Conservation (phyloP, 1,140 invertebrate genomes). For the Drosophila biarmipes region DNA sequence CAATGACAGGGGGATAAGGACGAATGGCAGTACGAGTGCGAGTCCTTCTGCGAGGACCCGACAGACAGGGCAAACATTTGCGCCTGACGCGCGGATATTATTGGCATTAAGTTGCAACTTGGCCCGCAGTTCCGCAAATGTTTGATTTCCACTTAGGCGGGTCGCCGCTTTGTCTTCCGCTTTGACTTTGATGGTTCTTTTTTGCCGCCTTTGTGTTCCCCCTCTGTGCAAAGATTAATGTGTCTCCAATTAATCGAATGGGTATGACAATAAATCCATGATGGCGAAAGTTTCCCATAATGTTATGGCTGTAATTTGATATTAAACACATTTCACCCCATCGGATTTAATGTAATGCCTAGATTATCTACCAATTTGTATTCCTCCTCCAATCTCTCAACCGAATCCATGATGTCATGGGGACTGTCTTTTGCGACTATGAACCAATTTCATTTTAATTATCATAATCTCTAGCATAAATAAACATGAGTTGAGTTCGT, state of each 20-base stretch:
- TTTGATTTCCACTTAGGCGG: conserved; percentile 75
- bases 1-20: conserved; percentile 28
- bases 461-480: conserved; percentile 41
- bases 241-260: conserved; percentile 65
- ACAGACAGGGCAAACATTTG: conserved; percentile 53
- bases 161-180: conserved; percentile 26
- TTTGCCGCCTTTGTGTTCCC: not conserved
- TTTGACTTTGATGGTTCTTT: conserved; percentile 25
- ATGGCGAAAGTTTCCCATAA: conserved; percentile 44
- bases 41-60: not conserved
- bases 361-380: conserved; percentile 36
- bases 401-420: conserved; percentile 38
- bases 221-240: conserved; percentile 66
- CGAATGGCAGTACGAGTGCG: conserved; percentile 1
- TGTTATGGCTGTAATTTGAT: conserved; percentile 21
- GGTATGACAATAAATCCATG: conserved; percentile 59
- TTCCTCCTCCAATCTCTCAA: conserved; percentile 1
- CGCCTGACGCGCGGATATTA: conserved; percentile 55
- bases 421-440: not conserved
- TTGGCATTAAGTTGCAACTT: conserved; percentile 79
- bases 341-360: conserved; percentile 17
- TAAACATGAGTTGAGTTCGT: conserved; percentile 37
- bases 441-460: conserved; percentile 48
- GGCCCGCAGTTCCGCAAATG: conserved; percentile 57
- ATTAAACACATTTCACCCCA: conserved; percentile 33